Evolutionary conservation across 2,113 vertebrate genomes (phyloP).

Genomic region (Strix uralensis): DNA sequence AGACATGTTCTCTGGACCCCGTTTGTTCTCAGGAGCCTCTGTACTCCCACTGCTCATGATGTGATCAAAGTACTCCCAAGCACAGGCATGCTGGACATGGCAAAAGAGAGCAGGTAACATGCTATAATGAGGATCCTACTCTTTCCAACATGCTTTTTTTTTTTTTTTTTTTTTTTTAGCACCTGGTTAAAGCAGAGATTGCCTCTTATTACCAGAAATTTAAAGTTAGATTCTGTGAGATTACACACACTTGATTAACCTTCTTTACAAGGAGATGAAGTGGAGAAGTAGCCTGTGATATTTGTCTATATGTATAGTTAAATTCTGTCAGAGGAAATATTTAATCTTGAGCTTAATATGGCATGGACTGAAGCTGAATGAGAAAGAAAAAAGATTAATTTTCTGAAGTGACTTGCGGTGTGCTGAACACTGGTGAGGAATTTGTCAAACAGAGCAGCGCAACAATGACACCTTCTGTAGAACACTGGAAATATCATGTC

Average conservation of each 20-base stretch:
- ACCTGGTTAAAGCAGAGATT: background rate
- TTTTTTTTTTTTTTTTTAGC: background rate
- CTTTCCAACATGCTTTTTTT: background rate
- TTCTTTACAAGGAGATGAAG: background rate
- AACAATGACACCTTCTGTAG: constrained; percentile 54
- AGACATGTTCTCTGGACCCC: rapidly evolving
- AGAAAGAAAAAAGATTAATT: background rate
- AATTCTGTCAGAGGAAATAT: background rate
- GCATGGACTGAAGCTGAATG: background rate
- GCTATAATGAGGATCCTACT: background rate
- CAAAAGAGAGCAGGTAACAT: background rate
- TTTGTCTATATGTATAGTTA: background rate
- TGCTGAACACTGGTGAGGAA: background rate
- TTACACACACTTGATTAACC: background rate
- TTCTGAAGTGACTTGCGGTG: background rate
- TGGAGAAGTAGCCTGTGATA: background rate
- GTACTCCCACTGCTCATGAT: rapidly evolving
- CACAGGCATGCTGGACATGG: rapidly evolving
- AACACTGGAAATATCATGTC: background rate
- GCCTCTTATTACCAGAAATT: background rate
- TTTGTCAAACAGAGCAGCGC: background rate
- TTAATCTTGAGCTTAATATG: background rate
- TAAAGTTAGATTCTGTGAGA: background rate
- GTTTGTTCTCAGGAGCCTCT: background rate
- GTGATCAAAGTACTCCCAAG: background rate